phyloP scores from a whole-genome alignment of 30 jellyfish, hydroid and myxozoan species.

The Cassiopea xamachana region DNA sequence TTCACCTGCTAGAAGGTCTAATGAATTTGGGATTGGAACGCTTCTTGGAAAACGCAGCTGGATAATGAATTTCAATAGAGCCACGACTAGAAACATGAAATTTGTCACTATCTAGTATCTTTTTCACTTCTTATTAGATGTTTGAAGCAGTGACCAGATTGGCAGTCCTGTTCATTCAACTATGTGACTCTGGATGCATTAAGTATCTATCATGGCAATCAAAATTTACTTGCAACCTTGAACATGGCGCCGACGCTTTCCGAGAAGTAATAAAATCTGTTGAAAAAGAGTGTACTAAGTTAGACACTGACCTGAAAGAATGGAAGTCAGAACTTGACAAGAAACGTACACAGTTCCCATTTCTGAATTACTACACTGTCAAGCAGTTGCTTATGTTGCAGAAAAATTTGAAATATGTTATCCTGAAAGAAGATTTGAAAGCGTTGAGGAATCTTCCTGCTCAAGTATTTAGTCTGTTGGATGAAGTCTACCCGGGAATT shows the following conservation, averaged over 20 bases:
- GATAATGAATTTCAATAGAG: no score
- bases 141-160: constrained; percentile 59
- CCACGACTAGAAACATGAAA: no score
- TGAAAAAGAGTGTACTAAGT: constrained; percentile 12
- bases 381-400: constrained; percentile 68
- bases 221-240: constrained; percentile 42
- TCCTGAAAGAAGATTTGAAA: neutral
- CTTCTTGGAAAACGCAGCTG: no score
- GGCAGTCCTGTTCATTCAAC: constrained; percentile 53
- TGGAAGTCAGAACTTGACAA: constrained; percentile 47
- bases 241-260: neutral
- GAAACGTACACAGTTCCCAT: constrained; percentile 41
- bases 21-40: no score
- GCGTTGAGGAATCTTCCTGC: constrained; percentile 38
- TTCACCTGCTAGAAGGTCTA: no score
- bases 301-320: constrained; percentile 29
- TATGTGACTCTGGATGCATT: constrained; percentile 75
- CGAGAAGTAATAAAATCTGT: constrained; percentile 1
- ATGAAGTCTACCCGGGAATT: constrained; percentile 47
- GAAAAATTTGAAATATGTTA: constrained; percentile 12
- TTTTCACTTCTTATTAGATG: constrained; percentile 19
- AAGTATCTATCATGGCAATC: constrained; percentile 35
- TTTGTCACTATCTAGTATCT: no score
- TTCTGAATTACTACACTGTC: constrained; percentile 59
- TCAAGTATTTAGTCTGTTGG: constrained; percentile 67